Evolutionary conservation across 2,888 invertebrate species (phyloP), one percentile per base, ranked within the genome.

Genomic region (Lithodes maja): DNA sequence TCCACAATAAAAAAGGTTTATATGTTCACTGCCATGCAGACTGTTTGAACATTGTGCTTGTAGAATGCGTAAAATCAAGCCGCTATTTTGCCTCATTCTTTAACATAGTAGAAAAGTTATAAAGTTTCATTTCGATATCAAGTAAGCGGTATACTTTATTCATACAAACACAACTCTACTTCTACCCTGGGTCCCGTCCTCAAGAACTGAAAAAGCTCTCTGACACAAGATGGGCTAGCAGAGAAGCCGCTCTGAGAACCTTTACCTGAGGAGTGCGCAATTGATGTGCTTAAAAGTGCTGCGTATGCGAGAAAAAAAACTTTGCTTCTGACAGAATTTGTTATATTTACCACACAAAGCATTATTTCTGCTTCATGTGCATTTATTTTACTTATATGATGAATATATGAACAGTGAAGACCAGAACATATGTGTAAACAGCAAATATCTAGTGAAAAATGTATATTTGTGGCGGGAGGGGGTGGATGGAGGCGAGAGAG

Each of bases 11-110:
- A 78, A 83, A 68, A 61, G 84, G 68, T 54, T 33, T 55, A 50
- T 85, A 74, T 77, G 83, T 83, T 15, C 85, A 87, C 54, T 87
- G 87, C 69, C 75, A 78, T 53, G 85, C 85, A 77, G 68, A 79
- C 75, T 54, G 78, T 17, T 50, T 88, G 50, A 84, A 86, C 53
- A 75, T 88, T 74, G 84, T 88, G 12, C 49, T 88, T 9, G 79
- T 84, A 52, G 88, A 86, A 33, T 68, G 50, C 71, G 69, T 79
- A 50, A 85, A 83, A 79, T 79, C 68, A 61, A 80, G 52, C 69
- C 15, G n/a, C 12, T 15, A 79, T 50, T 86, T 85, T 53, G 85
- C 71, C 9, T n/a, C 12, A 12, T 85, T 85, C 75, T 75, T 85
- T 71, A 85, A 9, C 5, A 5, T 85, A 53, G 85, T 85, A n/a